Conservation (phyloP, 2,888 invertebrate species). For the Aleiodes alternator region DNA sequence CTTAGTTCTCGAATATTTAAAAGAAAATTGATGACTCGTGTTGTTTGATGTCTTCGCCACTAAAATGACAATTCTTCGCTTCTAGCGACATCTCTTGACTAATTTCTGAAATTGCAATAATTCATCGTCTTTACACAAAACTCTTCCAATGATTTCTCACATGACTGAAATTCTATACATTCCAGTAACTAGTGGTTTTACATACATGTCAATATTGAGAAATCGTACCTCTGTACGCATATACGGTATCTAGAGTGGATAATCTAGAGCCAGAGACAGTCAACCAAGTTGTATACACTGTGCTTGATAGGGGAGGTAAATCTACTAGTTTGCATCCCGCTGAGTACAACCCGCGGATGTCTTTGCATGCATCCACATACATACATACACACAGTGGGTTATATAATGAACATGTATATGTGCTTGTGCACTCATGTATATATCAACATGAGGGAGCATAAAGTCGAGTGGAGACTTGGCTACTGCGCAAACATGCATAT, state of each 20-base stretch:
- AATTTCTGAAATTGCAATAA: neutral
- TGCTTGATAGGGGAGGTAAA: constrained; percentile 21
- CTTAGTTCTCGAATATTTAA: no score
- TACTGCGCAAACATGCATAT: constrained; percentile 23
- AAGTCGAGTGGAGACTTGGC: constrained; percentile 6
- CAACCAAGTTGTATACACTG: constrained; percentile 20
- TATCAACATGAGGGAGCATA: constrained; percentile 8
- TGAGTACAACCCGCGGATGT: constrained; percentile 19
- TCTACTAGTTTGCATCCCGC: constrained; percentile 36
- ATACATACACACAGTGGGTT: neutral
- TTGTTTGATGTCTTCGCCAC: no score
- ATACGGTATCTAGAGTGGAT: constrained; percentile 2
- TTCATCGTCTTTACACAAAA: neutral
- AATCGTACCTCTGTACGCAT: constrained; percentile 9
- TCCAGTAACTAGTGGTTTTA: neutral
- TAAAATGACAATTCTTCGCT: no score
- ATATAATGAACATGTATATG: neutral
- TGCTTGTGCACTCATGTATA: constrained; percentile 7
- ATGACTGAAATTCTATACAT: neutral
- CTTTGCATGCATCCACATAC: constrained; percentile 3
- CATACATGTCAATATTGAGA: constrained; percentile 23
- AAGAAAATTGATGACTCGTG: no score
- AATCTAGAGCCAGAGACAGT: constrained; percentile 19
- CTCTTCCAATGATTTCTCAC: no score
- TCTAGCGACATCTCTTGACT: neutral